Evolutionary conservation across 1,140 invertebrate genomes (phyloP), one percentile per base, ranked within the genome.

Genomic region (Hormaphis cornu): DNA sequence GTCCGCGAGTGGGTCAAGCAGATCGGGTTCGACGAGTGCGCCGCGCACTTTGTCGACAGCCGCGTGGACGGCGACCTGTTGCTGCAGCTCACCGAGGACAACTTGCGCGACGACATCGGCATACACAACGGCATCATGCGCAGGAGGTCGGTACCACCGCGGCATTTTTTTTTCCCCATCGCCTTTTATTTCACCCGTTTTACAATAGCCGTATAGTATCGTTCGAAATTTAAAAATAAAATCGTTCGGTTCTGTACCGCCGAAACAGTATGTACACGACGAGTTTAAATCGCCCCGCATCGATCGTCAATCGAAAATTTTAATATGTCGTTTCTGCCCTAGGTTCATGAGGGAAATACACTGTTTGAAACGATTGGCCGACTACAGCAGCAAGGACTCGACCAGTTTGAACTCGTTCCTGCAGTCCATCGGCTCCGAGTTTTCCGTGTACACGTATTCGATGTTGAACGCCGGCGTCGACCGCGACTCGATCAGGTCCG

Each of bases 1-100:
- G 97, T 99, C 0, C 81, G 87, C 71, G 93, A 98, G 79, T 99
- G 97, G 97, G 92, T 99, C 0, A 95, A 95, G 76, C 95, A 88
- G 42, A 97, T 97, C 76, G 96, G 95, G 0, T 99, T 98, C 79
- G 81, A 83, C 8, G 87, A 90, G 73, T 94, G 88, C 75, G 86
- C 88, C 0, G 80, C 82, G 6, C 88, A 89, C 75, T 98, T 99
- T 76, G 84, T 88, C 10, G 87, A 92, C 42, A 95, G 93, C 75
- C 84, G 91, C 78, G 95, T 99, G 2, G 97, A 99, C 78, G 97
- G 97, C n/a, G 97, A 99, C 82, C 81, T 99, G 26, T 79, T 99
- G 66, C 79, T 99, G 12, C 92, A 96, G 77, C 78, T 99, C 48
- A 94, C 87, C 5, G 94, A 97, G 77, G 87, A 90, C 40, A 96